A percentile compares a stretch with the other conserved stretches of the same genome.
These are phyloP conservation scores for Hyperopisus bebe DNA, from an alignment of 2,113 vertebrate genomes.

Conservation along the genomic window DNA sequence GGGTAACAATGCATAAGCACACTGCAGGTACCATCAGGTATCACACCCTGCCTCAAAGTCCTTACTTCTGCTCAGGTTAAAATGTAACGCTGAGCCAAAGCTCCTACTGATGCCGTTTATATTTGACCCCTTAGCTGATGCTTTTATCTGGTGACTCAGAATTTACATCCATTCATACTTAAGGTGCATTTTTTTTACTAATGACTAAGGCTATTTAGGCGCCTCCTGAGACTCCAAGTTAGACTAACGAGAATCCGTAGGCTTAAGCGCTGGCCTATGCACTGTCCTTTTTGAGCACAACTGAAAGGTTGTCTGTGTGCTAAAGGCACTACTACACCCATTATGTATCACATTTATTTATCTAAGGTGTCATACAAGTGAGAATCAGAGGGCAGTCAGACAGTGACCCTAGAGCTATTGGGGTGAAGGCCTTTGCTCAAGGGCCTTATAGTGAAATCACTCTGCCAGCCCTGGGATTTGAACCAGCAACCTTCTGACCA, in stretches of 20 bases:
- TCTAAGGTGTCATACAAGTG: background rate
- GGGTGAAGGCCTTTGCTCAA: background rate
- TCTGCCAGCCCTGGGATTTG: background rate
- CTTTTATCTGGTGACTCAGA: background rate
- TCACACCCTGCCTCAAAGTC: background rate
- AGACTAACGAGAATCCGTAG: background rate
- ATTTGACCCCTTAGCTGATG: background rate
- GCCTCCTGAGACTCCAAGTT: background rate
- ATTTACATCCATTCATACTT: background rate
- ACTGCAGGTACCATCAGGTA: background rate
- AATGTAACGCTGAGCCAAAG: background rate
- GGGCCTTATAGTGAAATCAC: background rate
- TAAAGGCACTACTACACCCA: background rate
- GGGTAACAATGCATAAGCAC: background rate
- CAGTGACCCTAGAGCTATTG: background rate
- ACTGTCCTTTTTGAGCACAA: background rate
- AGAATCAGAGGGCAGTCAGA: background rate
- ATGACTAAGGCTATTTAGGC: background rate
- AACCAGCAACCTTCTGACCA: background rate
- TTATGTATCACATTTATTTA: background rate
- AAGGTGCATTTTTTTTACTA: background rate
- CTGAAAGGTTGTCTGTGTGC: background rate
- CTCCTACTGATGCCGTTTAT: background rate
- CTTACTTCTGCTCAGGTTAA: background rate
- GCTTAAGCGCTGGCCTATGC: background rate